phyloP scores from a whole-genome alignment of 92 coral and sea anemone species.

The Phenganax stokvisi region DNA sequence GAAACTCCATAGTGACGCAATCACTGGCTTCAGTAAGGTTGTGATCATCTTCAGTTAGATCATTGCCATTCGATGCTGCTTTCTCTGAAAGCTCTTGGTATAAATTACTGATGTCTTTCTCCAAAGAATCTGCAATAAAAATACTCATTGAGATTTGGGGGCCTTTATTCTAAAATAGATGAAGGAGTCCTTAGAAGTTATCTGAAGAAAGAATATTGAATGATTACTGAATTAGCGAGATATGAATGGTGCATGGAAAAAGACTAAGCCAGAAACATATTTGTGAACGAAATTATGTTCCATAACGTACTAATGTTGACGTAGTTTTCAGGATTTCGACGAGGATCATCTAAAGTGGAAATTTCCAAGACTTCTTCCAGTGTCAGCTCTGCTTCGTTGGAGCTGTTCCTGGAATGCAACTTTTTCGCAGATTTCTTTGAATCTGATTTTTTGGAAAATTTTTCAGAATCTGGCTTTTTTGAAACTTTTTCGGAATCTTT shows the following conservation, averaged over 20 bases:
- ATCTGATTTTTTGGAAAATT: no score
- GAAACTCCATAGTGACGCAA: slow-evolving; percentile 28
- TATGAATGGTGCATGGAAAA: no score
- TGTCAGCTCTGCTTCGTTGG: slow-evolving; percentile 1
- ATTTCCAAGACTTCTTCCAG: background rate
- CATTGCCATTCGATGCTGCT: background rate
- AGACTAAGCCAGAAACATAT: background rate
- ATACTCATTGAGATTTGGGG: background rate
- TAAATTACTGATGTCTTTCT: slow-evolving; percentile 17
- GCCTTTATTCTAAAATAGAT: background rate
- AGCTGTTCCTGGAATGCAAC: background rate
- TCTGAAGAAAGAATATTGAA: background rate
- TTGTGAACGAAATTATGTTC: background rate
- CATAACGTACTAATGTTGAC: slow-evolving; percentile 22
- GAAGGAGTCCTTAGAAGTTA: background rate
- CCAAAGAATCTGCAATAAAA: slow-evolving; percentile 19
- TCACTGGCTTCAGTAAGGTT: background rate
- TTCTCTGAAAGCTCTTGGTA: slow-evolving; percentile 27
- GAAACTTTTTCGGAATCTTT: slow-evolving; percentile 1
- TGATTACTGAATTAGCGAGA: background rate
- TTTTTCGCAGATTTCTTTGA: slow-evolving; percentile 6
- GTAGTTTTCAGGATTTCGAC: slow-evolving; percentile 19
- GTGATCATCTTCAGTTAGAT: background rate
- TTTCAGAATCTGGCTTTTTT: background rate
- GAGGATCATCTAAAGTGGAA: slow-evolving; percentile 12